Evolutionary conservation across 2,113 vertebrate genomes (phyloP), one percentile per base, ranked within the genome.

Genomic region (Microcebus tavaratra): DNA sequence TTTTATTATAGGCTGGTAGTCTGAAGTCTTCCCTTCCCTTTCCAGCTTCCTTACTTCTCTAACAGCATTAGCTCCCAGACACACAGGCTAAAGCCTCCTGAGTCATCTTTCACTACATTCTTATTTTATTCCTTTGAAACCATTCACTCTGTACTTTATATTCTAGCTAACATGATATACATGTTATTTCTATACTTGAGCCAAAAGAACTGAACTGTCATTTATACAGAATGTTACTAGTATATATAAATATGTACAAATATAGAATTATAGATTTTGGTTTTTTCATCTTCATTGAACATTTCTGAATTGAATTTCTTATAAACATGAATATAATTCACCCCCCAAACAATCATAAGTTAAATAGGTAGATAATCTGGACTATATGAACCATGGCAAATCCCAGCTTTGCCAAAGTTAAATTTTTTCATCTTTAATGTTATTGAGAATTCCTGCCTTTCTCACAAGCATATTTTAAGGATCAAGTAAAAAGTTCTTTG

Each of bases 261-360:
- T 67, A 48, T 45, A 12, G 14, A 93, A 87, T 53, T 85, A 36
- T 81, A 61, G 11, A 11, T 76, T 8, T 65, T 68, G 36, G 36
- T 45, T 93, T 61, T 91, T 88, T 79, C 93, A 29, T 29, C 82
- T 48, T 92, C 36, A 65, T 68, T 48, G 23, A 92, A 29, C 1
- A 3, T 76, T 96, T 96, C 68, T 92, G 31, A 92, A 65, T 78
- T 94, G 6, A 67, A 39, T 61, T 83, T 79, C 57, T 92, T 81
- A 39, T 75, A 88, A 92, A 18, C n/a, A 55, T 70, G 25, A 68
- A 68, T 89, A 70, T 73, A 68, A 48, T 68, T 80, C 20, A 3
- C 31, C 15, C 53, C 53, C 6, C 12, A 78, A 68, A 79, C 11
- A 61, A 90, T 81, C 50, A 80, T 50, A 87, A 68, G n/a, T 27